Evolutionary conservation across 1,140 invertebrate genomes (phyloP).

Genomic region (Bombyx mandarina): DNA sequence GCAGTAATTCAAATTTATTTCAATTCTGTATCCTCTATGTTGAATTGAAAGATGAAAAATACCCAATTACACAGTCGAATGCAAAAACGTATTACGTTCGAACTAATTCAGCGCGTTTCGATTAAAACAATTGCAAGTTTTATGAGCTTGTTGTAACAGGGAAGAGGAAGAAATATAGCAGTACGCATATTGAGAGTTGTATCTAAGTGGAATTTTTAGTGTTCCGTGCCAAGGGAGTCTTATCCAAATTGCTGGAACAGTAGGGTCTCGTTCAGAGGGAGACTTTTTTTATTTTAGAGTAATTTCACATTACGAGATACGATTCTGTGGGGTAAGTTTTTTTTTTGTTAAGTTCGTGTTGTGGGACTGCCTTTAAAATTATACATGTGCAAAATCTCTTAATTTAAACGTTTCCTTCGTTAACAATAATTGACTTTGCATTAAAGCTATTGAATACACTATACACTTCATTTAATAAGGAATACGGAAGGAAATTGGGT

Average conservation of each 20-base stretch:
- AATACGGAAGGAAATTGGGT: no score
- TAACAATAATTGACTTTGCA: no score
- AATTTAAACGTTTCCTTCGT: no score
- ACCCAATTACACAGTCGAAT: conserved; percentile 4
- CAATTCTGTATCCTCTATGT: no score
- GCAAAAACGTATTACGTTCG: conserved; percentile 2
- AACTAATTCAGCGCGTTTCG: conserved; percentile 24
- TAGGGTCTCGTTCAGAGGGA: conserved; percentile 41
- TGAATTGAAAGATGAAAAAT: no score
- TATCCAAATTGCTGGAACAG: conserved; percentile 65
- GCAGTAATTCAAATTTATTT: no score
- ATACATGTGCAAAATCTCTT: background rate
- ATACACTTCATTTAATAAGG: no score
- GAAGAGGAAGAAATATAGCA: conserved; percentile 18
- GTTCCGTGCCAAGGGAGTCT: conserved; percentile 49
- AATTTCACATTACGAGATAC: conserved; percentile 69
- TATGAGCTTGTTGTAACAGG: conserved; percentile 45
- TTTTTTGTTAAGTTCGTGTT: conserved; percentile 17
- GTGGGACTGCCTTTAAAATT: conserved; percentile 1
- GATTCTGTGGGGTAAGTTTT: conserved; percentile 56
- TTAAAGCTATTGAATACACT: no score
- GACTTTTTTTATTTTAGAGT: conserved; percentile 67
- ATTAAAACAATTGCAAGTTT: conserved; percentile 60
- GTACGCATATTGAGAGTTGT: conserved; percentile 58
- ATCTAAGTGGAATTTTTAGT: conserved; percentile 65